phyloP scores from a whole-genome alignment of 2,113 vertebrate genomes.

The Barnardius zonarius region DNA sequence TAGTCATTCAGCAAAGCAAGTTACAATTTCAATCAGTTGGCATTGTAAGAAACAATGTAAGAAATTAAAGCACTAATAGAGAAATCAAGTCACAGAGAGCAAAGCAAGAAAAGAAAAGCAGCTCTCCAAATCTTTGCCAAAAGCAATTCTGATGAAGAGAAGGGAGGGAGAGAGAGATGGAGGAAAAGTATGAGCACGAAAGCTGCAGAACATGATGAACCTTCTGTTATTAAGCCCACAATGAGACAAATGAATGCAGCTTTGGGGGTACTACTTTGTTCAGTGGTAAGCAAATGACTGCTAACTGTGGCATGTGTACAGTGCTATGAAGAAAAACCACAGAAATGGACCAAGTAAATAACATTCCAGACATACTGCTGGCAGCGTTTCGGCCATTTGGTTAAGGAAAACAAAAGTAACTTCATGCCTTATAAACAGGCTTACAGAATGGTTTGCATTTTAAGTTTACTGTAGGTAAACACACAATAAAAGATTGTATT shows the following conservation, averaged over 20 bases:
- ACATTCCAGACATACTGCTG: conserved; percentile 77
- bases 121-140: not conserved
- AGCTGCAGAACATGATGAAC: not conserved
- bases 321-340: conserved; percentile 58
- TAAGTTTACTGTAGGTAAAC: not conserved
- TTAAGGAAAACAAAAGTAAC: conserved; percentile 67
- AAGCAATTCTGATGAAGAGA: not conserved
- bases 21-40: not conserved
- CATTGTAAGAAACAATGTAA: not conserved
- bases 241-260: conserved; percentile 18
- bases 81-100: not conserved
- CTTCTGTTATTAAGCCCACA: not conserved
- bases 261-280: not conserved
- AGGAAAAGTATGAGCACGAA: not conserved
- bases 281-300: conserved; percentile 47
- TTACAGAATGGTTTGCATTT: not conserved
- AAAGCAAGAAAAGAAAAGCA: not conserved
- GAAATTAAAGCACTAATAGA: not conserved
- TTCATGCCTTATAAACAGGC: conserved; percentile 47
- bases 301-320: conserved; percentile 31
- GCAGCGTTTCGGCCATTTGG: conserved; percentile 41
- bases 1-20: not conserved
- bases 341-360: conserved; percentile 74
- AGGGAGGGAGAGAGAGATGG: not conserved
- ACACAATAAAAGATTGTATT: not conserved